Evolutionary conservation across 2,113 vertebrate genomes (phyloP).

Genomic region (Ophiodon elongatus): DNA sequence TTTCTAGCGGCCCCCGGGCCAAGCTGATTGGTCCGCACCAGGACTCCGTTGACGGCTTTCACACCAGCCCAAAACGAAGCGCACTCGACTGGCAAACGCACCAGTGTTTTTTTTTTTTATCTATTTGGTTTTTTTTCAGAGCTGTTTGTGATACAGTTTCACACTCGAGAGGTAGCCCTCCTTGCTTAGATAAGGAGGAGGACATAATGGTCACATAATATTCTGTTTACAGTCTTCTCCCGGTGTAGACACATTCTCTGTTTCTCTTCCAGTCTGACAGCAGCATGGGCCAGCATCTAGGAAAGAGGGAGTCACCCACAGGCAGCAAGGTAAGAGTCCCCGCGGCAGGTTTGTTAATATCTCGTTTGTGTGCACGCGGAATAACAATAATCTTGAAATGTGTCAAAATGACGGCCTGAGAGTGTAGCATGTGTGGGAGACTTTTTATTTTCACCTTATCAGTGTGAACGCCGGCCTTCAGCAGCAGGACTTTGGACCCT

Average conservation of each 20-base stretch:
- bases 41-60: neutral
- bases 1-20: neutral
- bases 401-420: conserved; percentile 1
- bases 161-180: conserved; percentile 3
- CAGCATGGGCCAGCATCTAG: conserved; percentile 84
- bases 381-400: neutral
- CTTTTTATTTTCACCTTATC: conserved; percentile 38
- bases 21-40: neutral
- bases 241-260: conserved; percentile 25
- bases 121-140: neutral
- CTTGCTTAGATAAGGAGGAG: conserved; percentile 42
- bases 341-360: neutral
- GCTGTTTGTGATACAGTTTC: conserved; percentile 18
- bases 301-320: conserved; percentile 68
- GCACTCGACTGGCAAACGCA: neutral
- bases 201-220: conserved; percentile 11
- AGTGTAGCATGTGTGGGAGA: conserved; percentile 30
- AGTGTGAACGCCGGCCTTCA: conserved; percentile 45
- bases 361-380: neutral
- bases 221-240: conserved; percentile 28
- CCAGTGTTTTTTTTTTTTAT: neutral
- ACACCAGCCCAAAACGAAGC: neutral
- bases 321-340: conserved; percentile 73
- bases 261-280: conserved; percentile 68
- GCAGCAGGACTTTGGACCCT: conserved; percentile 71